Percentiles rank a stretch among this genome's conserved stretches.
These are phyloP conservation scores for Promerops cafer DNA, from an alignment of 2,113 vertebrate genomes.

Conservation along the genomic window DNA sequence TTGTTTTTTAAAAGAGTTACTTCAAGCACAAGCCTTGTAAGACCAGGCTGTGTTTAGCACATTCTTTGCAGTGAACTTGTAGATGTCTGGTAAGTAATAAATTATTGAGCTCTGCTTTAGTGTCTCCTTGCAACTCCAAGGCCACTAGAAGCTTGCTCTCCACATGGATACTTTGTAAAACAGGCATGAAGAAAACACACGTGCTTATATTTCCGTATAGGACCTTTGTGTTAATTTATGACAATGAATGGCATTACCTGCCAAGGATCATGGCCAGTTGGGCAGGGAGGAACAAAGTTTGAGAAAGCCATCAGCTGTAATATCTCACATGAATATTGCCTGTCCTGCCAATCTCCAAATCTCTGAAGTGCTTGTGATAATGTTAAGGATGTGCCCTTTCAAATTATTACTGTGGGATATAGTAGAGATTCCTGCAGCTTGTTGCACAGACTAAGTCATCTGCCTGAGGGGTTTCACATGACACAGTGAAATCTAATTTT, in stretches of 20 bases:
- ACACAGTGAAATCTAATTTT: neutral
- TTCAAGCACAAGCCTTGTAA: neutral
- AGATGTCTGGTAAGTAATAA: neutral
- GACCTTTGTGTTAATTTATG: neutral
- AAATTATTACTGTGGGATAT: neutral
- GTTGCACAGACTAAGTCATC: neutral
- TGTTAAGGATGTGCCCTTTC: neutral
- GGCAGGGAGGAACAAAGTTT: neutral
- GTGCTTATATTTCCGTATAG: neutral
- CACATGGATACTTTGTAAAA: neutral
- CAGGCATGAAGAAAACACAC: neutral
- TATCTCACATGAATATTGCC: neutral
- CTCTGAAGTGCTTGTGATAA: neutral
- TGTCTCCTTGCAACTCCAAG: rapidly evolving
- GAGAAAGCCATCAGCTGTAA: neutral
- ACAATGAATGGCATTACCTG: constrained; percentile 58
- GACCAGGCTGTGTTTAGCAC: neutral
- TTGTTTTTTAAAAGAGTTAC: neutral
- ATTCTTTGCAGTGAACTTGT: neutral
- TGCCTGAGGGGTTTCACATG: rapidly evolving
- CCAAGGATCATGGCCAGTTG: neutral
- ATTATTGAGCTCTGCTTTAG: neutral
- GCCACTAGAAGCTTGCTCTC: neutral
- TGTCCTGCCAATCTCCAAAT: neutral
- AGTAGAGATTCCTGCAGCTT: neutral